Evolutionary conservation across 1,140 invertebrate species (phyloP).

Genomic region (Lordiphosa mommai): DNA sequence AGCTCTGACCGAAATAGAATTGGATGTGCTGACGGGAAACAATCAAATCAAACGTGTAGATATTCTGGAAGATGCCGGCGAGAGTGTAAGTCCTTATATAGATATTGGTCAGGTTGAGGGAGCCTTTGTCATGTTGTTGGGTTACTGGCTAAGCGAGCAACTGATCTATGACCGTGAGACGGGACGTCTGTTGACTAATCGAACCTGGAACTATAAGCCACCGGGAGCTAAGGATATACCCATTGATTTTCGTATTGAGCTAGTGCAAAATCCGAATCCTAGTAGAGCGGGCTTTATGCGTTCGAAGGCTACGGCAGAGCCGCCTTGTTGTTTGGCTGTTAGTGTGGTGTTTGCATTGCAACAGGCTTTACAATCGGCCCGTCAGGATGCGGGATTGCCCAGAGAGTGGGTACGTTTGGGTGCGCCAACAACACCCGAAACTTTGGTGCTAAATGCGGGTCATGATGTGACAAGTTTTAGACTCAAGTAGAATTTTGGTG

Average conservation of each 20-base stretch:
- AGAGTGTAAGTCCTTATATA: conserved; percentile 87
- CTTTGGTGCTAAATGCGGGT: conserved; percentile 73
- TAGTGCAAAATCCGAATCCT: conserved; percentile 82
- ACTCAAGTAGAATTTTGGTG: conserved; percentile 28
- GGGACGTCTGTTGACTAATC: conserved; percentile 84
- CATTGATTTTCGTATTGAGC: conserved; percentile 88
- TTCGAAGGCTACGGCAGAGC: conserved; percentile 92
- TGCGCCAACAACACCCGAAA: conserved; percentile 80
- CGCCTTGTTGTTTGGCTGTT: conserved; percentile 86
- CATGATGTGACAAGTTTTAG: conserved; percentile 45
- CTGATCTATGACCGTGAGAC: conserved; percentile 82
- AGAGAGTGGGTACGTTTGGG: conserved; percentile 81
- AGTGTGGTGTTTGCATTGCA: conserved; percentile 86
- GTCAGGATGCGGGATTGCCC: conserved; percentile 82
- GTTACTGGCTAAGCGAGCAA: conserved; percentile 89
- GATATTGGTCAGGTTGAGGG: conserved; percentile 94
- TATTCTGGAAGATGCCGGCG: conserved; percentile 87
- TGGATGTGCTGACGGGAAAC: conserved; percentile 89
- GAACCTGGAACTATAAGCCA: conserved; percentile 92
- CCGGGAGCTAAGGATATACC: conserved; percentile 92
- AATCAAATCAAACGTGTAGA: conserved; percentile 85
- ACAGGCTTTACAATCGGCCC: conserved; percentile 85
- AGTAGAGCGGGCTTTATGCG: conserved; percentile 87
- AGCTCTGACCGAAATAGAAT: conserved; percentile 84
- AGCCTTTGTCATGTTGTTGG: conserved; percentile 92